Evolutionary conservation across 2,888 invertebrate genomes (phyloP), one percentile per base, ranked within the genome.

Genomic region (Tetranychus piercei): DNA sequence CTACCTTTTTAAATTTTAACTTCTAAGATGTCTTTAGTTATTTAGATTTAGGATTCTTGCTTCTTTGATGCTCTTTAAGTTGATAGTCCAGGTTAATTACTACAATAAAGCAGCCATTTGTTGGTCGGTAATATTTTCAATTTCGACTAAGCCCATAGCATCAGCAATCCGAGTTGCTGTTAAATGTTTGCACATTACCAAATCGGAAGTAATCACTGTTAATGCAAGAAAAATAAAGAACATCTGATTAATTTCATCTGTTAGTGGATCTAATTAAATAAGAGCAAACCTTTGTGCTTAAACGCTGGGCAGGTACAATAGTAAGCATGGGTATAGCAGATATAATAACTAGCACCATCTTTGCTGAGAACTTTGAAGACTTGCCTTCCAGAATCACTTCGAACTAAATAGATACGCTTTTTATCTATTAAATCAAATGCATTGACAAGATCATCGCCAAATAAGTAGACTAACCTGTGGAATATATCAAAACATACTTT

Each of bases 101-200:
- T 69, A 20, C 22, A 69, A 23, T 69, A 23, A 23, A 23, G 18
- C 69, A 11, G 34, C 69, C 22, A 69, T 69, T 20, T 69, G 69
- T 11, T 23, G 69, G 34, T 72, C 72, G 15, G 1, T 34, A 15
- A 72, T 72, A 34, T 72, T n/a, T 44, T 72, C n/a, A 15, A 45
- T 44, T 34, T 69, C 69, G 6, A 72, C 34, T 18, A 44, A 23
- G 22, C 45, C 45, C 73, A 73, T 64, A 9, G 73, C 73, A 23
- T 64, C 20, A 20, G 73, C 45, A 6, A 73, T 20, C n/a, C 73
- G 3, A 20, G 73, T 23, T 9, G 73, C 73, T 7, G 55, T n/a
- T 23, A 73, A 64, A 55, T 73, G 73, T 65, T 73, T 73, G 23
- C 73, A 73, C 69, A 69, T 69, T 15, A 55, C 15, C 55, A 15